phyloP scores from a whole-genome alignment of 2,888 invertebrate genomes.

The Acheta domesticus region DNA sequence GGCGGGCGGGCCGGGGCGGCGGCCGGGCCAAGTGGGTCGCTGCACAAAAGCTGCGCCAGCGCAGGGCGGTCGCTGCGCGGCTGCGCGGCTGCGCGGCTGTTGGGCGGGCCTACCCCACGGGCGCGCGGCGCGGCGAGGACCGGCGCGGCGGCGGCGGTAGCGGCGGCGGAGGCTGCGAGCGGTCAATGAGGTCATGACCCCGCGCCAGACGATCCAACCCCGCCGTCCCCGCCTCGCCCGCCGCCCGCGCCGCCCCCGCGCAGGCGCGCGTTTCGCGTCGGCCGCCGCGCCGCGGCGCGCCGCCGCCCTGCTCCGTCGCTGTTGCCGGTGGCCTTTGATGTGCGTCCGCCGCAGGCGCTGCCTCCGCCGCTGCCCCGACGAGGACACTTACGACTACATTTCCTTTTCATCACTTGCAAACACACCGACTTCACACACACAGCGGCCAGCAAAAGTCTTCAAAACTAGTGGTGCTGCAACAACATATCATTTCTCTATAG shows the following conservation, averaged over 20 bases:
- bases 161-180: background rate
- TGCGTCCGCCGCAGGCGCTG: background rate
- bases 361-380: background rate
- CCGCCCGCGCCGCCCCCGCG: background rate
- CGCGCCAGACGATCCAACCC: background rate
- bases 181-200: conserved; percentile 5
- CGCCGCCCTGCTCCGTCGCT: background rate
- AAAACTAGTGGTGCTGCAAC: too few species aligned
- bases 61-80: background rate
- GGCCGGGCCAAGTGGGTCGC: background rate
- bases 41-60: background rate
- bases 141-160: background rate
- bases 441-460: too few species aligned
- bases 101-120: background rate
- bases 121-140: conserved; percentile 7
- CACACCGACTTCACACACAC: too few species aligned
- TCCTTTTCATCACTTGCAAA: too few species aligned
- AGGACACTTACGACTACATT: background rate
- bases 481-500: too few species aligned
- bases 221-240: background rate
- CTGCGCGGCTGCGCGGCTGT: background rate
- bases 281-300: background rate
- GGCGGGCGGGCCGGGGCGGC: background rate
- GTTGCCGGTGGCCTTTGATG: background rate
- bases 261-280: background rate